phyloP scores from a whole-genome alignment of 2,113 vertebrate species.

The Hystrix cristata region DNA sequence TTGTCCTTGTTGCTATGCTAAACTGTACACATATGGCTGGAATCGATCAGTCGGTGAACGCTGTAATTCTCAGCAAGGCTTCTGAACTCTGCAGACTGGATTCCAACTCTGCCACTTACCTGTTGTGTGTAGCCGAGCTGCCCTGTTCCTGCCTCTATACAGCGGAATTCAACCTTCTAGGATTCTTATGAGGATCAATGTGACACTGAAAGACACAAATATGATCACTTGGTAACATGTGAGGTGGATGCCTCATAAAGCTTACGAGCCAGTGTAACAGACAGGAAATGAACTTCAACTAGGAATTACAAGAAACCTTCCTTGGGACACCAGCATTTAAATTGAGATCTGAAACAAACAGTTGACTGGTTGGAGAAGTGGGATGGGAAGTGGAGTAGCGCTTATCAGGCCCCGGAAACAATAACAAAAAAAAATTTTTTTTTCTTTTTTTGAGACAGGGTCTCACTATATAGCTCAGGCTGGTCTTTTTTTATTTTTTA shows the following conservation, averaged over 20 bases:
- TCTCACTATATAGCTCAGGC: too few relatives aligned
- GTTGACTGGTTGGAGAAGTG: neutral
- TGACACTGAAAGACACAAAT: neutral
- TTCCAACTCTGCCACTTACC: neutral
- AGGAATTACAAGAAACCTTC: constrained; percentile 4
- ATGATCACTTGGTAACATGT: neutral
- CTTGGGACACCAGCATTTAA: neutral
- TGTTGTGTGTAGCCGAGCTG: neutral
- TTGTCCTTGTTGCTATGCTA: neutral
- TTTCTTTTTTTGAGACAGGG: too few relatives aligned
- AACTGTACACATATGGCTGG: neutral
- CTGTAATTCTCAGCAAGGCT: neutral
- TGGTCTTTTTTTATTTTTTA: too few relatives aligned
- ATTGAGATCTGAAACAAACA: neutral
- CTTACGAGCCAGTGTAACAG: neutral
- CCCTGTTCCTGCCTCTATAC: neutral
- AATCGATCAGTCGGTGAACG: neutral
- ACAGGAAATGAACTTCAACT: neutral
- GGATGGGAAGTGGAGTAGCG: neutral
- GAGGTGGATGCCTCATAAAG: neutral
- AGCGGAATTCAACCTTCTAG: neutral
- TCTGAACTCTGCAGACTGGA: neutral
- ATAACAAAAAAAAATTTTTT: too few relatives aligned
- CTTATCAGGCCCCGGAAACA: neutral
- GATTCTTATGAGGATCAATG: constrained; percentile 1